Evolutionary conservation across 2,113 vertebrate genomes (phyloP).

Genomic region (Orcinus orca): DNA sequence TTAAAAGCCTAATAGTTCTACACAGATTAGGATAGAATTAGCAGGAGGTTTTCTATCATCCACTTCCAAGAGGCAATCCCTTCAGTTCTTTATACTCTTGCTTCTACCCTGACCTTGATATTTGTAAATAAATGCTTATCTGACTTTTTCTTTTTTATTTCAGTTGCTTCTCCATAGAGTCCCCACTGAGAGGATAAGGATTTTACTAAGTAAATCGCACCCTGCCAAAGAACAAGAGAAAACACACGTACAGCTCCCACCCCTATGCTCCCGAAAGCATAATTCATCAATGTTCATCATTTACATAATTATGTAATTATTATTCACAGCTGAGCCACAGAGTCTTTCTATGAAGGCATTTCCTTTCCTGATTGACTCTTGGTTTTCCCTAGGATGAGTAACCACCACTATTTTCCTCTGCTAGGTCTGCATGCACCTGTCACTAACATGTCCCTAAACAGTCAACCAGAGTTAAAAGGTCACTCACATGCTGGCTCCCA

Average conservation of each 20-base stretch:
- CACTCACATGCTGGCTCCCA: rapidly evolving
- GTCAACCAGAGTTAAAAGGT: rapidly evolving
- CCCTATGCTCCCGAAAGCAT: slow-evolving; percentile 1
- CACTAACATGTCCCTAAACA: neutral
- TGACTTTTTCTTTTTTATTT: neutral
- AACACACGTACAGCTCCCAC: too few relatives aligned
- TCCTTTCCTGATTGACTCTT: slow-evolving; percentile 41
- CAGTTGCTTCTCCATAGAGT: neutral
- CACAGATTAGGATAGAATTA: rapidly evolving
- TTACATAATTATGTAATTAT: slow-evolving; percentile 69
- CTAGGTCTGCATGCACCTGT: rapidly evolving
- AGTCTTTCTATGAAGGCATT: slow-evolving; percentile 35
- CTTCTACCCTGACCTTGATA: neutral
- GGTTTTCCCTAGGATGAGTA: neutral
- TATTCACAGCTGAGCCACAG: slow-evolving; percentile 70
- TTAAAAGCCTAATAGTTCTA: rapidly evolving
- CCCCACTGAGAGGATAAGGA: neutral
- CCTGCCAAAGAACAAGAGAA: neutral
- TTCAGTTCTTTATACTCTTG: rapidly evolving
- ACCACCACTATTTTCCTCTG: neutral
- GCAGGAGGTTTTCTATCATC: neutral
- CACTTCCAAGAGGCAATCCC: neutral
- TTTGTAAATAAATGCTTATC: too few relatives aligned
- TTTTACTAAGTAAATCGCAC: neutral
- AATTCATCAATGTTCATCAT: slow-evolving; percentile 62